phyloP scores from a whole-genome alignment of 2,888 invertebrate genomes.

The Euplexia lucipara region DNA sequence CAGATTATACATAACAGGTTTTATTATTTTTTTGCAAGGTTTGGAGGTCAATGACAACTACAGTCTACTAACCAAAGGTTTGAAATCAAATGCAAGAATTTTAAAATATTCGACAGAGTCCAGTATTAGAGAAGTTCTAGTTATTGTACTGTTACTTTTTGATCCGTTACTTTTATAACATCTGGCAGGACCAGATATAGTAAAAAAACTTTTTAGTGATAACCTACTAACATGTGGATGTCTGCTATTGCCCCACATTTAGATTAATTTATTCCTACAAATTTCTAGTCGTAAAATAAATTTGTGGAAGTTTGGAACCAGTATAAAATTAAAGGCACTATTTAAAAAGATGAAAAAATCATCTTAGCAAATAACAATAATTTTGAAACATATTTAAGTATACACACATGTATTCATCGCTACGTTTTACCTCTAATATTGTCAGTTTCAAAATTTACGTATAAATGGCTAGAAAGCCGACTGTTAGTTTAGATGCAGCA shows the following conservation, averaged over 20 bases:
- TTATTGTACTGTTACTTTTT: slow-evolving; percentile 19
- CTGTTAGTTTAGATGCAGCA: slow-evolving; percentile 4
- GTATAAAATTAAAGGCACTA: no score
- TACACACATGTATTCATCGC: not conserved
- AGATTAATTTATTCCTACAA: not conserved
- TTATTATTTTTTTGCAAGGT: slow-evolving; percentile 10
- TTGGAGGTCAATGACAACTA: slow-evolving; percentile 6
- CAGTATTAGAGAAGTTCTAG: not conserved
- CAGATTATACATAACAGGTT: slow-evolving; percentile 30
- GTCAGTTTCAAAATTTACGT: slow-evolving; percentile 10
- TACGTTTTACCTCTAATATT: not conserved
- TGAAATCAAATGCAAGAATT: slow-evolving; percentile 3
- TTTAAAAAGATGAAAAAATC: not conserved
- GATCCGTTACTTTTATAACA: slow-evolving; percentile 23
- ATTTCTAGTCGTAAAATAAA: not conserved
- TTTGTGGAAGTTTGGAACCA: no score
- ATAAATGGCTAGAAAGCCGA: slow-evolving; percentile 29
- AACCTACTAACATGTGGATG: not conserved
- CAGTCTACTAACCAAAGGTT: not conserved
- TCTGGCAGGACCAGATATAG: not conserved
- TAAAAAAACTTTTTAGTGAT: not conserved
- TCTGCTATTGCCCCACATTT: not conserved
- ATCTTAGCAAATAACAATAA: not conserved
- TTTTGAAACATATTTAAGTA: not conserved
- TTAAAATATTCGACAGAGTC: slow-evolving; percentile 14